Evolutionary conservation across 2,888 invertebrate genomes (phyloP).

Genomic region (Netelia virgata): DNA sequence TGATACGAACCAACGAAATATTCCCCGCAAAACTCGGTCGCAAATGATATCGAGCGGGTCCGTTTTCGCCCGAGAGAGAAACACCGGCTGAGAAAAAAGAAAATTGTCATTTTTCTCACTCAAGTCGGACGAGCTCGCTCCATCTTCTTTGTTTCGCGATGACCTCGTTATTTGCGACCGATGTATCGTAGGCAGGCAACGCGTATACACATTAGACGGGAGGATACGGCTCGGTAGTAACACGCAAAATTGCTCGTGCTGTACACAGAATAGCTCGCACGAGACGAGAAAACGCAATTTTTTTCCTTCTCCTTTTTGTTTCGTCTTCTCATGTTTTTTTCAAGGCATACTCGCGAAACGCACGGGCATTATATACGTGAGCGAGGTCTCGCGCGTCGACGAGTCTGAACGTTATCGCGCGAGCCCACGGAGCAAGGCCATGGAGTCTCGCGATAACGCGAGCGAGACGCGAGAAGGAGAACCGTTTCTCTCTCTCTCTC

Average conservation of each 20-base stretch:
- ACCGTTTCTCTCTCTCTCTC: conserved; percentile 1
- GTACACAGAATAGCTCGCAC: too few species aligned
- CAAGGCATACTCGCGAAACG: conserved; percentile 23
- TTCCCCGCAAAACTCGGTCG: background rate
- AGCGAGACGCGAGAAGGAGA: conserved; percentile 36
- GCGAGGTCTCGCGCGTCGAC: conserved; percentile 41
- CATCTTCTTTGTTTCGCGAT: conserved; percentile 47
- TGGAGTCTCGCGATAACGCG: conserved; percentile 55
- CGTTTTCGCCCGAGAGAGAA: background rate
- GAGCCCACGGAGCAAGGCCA: conserved; percentile 57
- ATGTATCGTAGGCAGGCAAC: conserved; percentile 1
- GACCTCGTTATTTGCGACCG: conserved; percentile 42
- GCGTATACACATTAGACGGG: background rate
- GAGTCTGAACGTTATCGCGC: conserved; percentile 58
- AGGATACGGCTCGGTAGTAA: background rate
- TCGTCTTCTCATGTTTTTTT: background rate
- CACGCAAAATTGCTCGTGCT: background rate
- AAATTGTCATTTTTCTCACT: conserved; percentile 53
- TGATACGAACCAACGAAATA: conserved; percentile 35
- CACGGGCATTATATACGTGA: conserved; percentile 16
- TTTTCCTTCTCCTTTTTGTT: background rate
- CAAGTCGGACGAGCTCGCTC: conserved; percentile 46
- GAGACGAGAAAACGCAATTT: background rate
- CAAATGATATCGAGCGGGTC: conserved; percentile 8
- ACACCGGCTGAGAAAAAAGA: background rate